Evolutionary conservation across 1,140 invertebrate species (phyloP).

Genomic region (Eufriesea mexicana): DNA sequence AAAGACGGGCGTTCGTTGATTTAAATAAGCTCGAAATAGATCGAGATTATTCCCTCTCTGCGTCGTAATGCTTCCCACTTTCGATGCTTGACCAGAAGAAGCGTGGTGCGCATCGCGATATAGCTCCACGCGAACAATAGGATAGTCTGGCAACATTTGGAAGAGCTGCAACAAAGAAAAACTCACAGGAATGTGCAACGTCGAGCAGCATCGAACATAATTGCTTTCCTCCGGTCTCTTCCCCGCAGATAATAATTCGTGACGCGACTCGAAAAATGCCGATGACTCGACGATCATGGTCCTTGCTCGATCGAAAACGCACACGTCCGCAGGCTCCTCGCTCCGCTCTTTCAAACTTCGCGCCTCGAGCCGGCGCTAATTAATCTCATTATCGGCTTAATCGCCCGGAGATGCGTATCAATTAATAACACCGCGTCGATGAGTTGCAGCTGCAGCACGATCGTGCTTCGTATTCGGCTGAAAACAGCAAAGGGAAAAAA

Average conservation of each 20-base stretch:
- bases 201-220: slow-evolving; percentile 24
- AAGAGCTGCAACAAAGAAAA: not conserved
- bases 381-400: slow-evolving; percentile 67
- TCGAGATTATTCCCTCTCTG: not conserved
- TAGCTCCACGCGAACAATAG: not conserved
- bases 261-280: slow-evolving; percentile 40
- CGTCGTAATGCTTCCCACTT: not conserved
- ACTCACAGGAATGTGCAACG: slow-evolving; percentile 34
- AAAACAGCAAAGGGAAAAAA: not conserved
- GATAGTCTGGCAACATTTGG: not conserved
- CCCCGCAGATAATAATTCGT: slow-evolving; percentile 38
- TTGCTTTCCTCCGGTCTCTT: slow-evolving; percentile 27
- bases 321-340: not conserved
- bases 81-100: not conserved
- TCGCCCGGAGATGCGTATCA: slow-evolving; percentile 65
- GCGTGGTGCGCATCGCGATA: not conserved
- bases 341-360: slow-evolving; percentile 21
- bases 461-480: not conserved
- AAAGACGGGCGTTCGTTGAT: not conserved
- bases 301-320: not conserved
- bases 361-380: slow-evolving; percentile 50
- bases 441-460: slow-evolving; percentile 31
- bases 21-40: not conserved
- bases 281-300: slow-evolving; percentile 40
- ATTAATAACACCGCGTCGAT: slow-evolving; percentile 61